These are phyloP conservation scores for Cremastinae sp. DNA, from an alignment of 2,888 invertebrate genomes.

Conservation along the genomic window DNA sequence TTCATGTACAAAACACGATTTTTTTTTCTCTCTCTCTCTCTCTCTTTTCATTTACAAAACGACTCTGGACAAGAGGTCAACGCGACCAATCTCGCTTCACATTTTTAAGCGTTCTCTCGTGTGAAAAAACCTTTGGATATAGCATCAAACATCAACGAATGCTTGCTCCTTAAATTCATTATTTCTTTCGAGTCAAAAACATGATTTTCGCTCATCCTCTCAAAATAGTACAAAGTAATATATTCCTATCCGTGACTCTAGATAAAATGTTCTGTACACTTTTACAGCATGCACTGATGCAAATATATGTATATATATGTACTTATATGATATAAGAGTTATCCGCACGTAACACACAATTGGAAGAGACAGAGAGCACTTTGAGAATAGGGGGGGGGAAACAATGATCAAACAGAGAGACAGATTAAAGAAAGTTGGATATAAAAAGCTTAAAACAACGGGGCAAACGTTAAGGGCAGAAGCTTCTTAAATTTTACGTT, in stretches of 20 bases:
- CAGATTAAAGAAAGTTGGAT: constrained; percentile 8
- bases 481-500: constrained; percentile 10
- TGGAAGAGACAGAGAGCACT: constrained; percentile 53
- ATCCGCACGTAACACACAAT: constrained; percentile 44
- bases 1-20: constrained; percentile 27
- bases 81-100: constrained; percentile 8
- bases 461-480: constrained; percentile 45
- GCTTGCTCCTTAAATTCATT: constrained; percentile 50
- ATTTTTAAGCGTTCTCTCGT: constrained; percentile 25
- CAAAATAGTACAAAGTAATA: constrained; percentile 56
- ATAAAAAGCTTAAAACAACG: constrained; percentile 40
- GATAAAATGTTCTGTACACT: constrained; percentile 61
- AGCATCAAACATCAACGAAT: constrained; percentile 58
- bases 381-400: constrained; percentile 2
- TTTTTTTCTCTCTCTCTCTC: constrained; percentile 7
- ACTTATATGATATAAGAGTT: constrained; percentile 32
- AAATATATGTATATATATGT: constrained; percentile 27
- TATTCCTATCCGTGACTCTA: constrained; percentile 55
- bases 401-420: constrained; percentile 19
- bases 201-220: constrained; percentile 40
- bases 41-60: constrained; percentile 19
- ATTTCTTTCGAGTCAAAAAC: constrained; percentile 40
- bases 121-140: constrained; percentile 59
- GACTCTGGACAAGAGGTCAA: constrained; percentile 36
- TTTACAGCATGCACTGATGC: constrained; percentile 51